Conservation (phyloP, 2,113 vertebrate species). For the Elachura formosa region DNA sequence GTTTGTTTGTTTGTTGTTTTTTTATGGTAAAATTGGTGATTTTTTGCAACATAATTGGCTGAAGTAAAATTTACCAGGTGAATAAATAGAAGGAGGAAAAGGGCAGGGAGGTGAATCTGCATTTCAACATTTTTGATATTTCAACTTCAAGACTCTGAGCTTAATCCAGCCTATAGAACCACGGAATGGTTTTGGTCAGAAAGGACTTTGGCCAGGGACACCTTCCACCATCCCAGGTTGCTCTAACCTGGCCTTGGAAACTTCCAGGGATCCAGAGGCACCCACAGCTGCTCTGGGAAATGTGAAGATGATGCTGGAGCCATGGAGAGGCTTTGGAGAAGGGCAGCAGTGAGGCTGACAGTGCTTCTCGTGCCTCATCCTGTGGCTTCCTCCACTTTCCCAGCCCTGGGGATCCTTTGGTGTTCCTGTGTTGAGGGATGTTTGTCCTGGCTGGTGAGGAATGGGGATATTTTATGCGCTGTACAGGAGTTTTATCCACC, state of each 20-base stretch:
- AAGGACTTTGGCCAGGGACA: not conserved
- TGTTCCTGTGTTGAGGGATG: not conserved
- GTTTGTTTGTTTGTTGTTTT: not conserved
- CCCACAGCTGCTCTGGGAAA: not conserved
- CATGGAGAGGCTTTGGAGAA: not conserved
- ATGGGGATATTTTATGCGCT: not conserved
- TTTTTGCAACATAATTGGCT: not conserved
- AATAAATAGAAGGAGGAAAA: not conserved
- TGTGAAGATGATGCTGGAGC: not conserved
- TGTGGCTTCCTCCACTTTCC: not conserved
- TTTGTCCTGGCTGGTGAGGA: not conserved
- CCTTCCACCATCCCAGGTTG: not conserved
- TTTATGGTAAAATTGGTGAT: not conserved
- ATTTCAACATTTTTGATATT: not conserved
- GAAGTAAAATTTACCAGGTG: not conserved
- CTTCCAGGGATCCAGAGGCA: not conserved
- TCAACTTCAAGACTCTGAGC: not conserved
- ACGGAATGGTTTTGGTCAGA: not conserved
- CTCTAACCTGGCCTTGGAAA: not conserved
- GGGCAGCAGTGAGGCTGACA: not conserved
- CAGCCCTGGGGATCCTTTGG: not conserved
- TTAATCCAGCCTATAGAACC: not conserved
- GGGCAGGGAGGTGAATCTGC: not conserved
- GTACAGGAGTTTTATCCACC: not conserved
- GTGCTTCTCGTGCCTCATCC: not conserved